These are phyloP conservation scores for Malaclemys terrapin DNA, from an alignment of 2,113 vertebrate species.

Conservation along the genomic window DNA sequence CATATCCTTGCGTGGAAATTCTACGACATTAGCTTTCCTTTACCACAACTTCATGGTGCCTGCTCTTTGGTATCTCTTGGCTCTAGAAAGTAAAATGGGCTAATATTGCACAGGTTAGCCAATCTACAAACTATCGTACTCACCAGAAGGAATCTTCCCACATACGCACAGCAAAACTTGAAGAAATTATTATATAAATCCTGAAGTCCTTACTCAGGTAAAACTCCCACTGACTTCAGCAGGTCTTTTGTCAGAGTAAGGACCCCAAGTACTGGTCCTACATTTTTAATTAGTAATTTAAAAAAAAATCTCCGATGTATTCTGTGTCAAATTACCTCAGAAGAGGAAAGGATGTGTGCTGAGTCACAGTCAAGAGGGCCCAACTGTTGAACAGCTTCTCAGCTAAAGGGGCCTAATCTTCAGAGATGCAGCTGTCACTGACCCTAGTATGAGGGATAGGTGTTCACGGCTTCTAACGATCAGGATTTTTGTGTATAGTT, in stretches of 20 bases:
- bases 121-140: not conserved
- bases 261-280: not conserved
- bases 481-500: rapidly evolving
- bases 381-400: not conserved
- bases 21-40: not conserved
- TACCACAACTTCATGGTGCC: not conserved
- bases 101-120: not conserved
- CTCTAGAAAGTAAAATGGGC: not conserved
- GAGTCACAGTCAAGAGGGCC: not conserved
- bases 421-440: not conserved
- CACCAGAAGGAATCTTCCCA: not conserved
- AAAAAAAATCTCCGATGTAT: not conserved
- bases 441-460: rapidly evolving
- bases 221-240: not conserved
- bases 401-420: not conserved
- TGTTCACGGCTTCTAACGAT: not conserved
- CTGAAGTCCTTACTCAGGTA: not conserved
- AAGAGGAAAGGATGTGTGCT: not conserved
- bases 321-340: not conserved
- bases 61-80: not conserved
- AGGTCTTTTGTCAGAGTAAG: not conserved
- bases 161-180: not conserved
- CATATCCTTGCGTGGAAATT: not conserved
- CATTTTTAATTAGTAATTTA: not conserved
- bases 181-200: not conserved